Evolutionary conservation across 2,113 vertebrate species (phyloP).

Genomic region (Sturnus vulgaris): DNA sequence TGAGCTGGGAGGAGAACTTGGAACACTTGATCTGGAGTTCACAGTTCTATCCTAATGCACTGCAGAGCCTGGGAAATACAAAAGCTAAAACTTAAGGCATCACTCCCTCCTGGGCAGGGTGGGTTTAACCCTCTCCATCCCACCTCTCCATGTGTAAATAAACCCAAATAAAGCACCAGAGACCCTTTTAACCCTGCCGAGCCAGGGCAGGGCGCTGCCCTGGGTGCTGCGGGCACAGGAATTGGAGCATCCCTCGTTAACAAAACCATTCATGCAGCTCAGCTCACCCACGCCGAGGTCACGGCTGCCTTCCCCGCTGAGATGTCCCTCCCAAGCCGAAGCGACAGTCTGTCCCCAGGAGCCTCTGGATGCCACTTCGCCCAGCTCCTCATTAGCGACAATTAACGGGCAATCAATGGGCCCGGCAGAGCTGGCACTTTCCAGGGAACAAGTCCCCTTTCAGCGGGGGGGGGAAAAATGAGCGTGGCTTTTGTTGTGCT

Average conservation of each 20-base stretch:
- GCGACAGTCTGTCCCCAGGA: conserved; percentile 13
- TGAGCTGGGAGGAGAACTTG: neutral
- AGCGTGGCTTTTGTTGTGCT: neutral
- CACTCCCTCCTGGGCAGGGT: neutral
- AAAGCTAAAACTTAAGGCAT: accelerated
- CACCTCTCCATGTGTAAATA: neutral
- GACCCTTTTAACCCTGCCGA: neutral
- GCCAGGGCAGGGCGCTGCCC: neutral
- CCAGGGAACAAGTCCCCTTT: conserved; percentile 42
- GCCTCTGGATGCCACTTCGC: conserved; percentile 22
- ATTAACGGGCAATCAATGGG: conserved; percentile 63
- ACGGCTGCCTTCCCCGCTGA: neutral
- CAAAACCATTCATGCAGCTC: neutral
- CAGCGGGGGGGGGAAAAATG: neutral
- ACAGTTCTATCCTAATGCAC: neutral
- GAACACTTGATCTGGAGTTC: too few species aligned
- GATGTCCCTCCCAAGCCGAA: neutral
- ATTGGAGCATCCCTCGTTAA: neutral
- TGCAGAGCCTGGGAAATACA: accelerated
- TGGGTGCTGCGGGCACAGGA: neutral
- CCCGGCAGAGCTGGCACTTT: conserved; percentile 16
- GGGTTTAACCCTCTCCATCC: neutral
- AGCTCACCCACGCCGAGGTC: neutral
- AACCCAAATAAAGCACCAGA: conserved; percentile 18
- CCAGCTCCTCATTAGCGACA: conserved; percentile 64